Evolutionary conservation across 2,797 vertebrate species (phyloP), one percentile per base, ranked within the genome.

Genomic region (Pangasius larnaudii): DNA sequence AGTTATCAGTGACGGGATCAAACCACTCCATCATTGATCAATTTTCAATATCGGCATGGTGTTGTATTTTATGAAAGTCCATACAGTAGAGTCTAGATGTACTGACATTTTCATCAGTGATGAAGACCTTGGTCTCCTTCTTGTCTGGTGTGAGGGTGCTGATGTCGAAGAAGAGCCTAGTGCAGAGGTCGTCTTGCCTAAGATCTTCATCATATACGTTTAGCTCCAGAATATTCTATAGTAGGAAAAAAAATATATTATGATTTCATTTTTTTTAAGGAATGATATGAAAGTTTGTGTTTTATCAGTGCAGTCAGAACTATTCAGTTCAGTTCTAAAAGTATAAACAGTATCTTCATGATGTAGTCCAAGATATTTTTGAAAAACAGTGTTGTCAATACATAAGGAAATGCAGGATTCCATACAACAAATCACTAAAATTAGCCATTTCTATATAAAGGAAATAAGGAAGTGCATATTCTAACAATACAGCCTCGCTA

Each of bases 171-270:
- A 96, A 89, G 89, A 97, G 85, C 0, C 93, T 95, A 79, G 94
- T 93, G 53, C 96, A 86, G 0, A 94, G 92, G 24, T 98, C 96
- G 19, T 98, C 96, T 7, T 69, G 89, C 49, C 93, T 92, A 19
- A 96, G 87, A 87, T 98, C 97, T 85, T 96, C 94, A 90, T 98
- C 97, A 85, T 95, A 96, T 33, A 98, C 80, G 19, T 93, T 94
- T n/a, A 98, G 88, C 59, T 97, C 95, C 89, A 98, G 53, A 36
- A 97, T 77, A 0, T 97, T 98, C 97, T 98, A 90, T 24, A 82
- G 74, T 8, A 51, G 0, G 74, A 77, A 3, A 33, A 86, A 24
- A 77, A n/a, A 33, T 36, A 27, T 14, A 19, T 30, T 11, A 56
- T 5, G 42, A 33, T 33, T 79, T 51, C 1, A 51, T 36, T 58